Percentiles rank a stretch among this genome's conserved stretches.
Conservation (phyloP, 2,888 invertebrate species). For the Cremastinae sp. region DNA sequence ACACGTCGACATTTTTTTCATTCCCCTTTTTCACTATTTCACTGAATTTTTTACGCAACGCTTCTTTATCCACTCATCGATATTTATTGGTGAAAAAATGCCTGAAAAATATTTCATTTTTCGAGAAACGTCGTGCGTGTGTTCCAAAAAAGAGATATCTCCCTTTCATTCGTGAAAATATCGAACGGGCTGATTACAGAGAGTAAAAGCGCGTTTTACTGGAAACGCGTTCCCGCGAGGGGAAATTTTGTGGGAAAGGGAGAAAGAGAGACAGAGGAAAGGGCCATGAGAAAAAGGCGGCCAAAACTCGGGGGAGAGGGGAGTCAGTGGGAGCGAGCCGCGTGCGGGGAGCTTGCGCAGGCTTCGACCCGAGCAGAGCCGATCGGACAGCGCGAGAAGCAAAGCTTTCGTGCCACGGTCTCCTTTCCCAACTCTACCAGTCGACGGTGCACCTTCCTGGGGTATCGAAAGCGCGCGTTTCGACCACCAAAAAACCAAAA, state of each 20-base stretch:
- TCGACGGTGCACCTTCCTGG: constrained; percentile 56
- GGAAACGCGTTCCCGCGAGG: constrained; percentile 17
- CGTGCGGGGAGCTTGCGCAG: constrained; percentile 76
- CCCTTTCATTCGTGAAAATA: constrained; percentile 35
- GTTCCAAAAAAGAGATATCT: no score
- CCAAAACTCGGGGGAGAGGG: no score
- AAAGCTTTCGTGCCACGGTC: constrained; percentile 66
- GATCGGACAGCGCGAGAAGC: constrained; percentile 67
- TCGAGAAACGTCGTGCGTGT: no score
- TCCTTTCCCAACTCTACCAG: constrained; percentile 66
- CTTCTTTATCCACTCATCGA: no score
- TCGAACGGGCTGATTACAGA: constrained; percentile 1
- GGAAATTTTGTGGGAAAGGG: constrained; percentile 58
- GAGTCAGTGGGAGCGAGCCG: no score
- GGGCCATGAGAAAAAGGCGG: no score
- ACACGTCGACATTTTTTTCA: no score
- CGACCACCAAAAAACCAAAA: neutral
- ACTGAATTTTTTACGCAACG: no score
- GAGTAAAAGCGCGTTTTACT: constrained; percentile 7
- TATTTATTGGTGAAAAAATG: no score
- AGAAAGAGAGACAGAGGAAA: constrained; percentile 65
- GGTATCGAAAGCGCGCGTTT: constrained; percentile 49
- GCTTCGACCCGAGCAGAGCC: constrained; percentile 74
- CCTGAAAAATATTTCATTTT: no score
- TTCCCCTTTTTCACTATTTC: no score